These are phyloP conservation scores for Cotesia glomerata DNA, from an alignment of 1,140 invertebrate genomes.

Conservation along the genomic window DNA sequence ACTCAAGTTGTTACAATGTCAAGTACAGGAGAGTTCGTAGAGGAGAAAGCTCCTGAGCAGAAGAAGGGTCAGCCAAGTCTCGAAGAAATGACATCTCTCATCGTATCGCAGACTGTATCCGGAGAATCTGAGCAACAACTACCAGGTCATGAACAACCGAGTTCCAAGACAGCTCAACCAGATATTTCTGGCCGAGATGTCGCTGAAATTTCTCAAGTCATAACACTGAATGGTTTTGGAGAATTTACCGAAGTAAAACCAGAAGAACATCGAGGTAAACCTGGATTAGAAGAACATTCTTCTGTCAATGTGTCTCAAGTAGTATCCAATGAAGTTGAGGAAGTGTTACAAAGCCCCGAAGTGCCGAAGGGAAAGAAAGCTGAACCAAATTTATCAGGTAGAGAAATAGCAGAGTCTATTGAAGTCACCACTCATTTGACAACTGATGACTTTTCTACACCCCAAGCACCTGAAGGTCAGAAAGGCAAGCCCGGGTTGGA, in stretches of 20 bases:
- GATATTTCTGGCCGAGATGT: slow-evolving; percentile 47
- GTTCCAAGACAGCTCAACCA: slow-evolving; percentile 41
- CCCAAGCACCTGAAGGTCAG: slow-evolving; percentile 37
- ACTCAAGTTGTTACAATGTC: slow-evolving; percentile 46
- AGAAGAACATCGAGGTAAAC: slow-evolving; percentile 40
- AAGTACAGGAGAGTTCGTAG: slow-evolving; percentile 39
- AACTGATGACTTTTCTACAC: slow-evolving; percentile 14
- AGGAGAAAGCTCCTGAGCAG: slow-evolving; percentile 36
- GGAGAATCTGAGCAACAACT: slow-evolving; percentile 46
- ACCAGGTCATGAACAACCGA: slow-evolving; percentile 34
- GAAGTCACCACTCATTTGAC: slow-evolving; percentile 40
- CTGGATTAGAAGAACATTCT: slow-evolving; percentile 35
- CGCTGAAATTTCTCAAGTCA: slow-evolving; percentile 48
- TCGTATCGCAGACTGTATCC: slow-evolving; percentile 42
- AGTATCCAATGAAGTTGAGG: slow-evolving; percentile 43
- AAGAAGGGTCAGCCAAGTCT: slow-evolving; percentile 38
- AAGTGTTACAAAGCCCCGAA: slow-evolving; percentile 24
- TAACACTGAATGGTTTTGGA: slow-evolving; percentile 42
- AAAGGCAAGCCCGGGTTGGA: slow-evolving; percentile 41
- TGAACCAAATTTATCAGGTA: slow-evolving; percentile 37
- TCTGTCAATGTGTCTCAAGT: slow-evolving; percentile 37
- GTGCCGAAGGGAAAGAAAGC: slow-evolving; percentile 39
- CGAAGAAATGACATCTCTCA: slow-evolving; percentile 45
- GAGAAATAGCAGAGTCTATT: slow-evolving; percentile 42
- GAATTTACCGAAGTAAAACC: slow-evolving; percentile 42